Percentiles rank a stretch among this genome's conserved stretches.
Conservation (phyloP, 2,888 invertebrate species). For the Linyphia triangularis region DNA sequence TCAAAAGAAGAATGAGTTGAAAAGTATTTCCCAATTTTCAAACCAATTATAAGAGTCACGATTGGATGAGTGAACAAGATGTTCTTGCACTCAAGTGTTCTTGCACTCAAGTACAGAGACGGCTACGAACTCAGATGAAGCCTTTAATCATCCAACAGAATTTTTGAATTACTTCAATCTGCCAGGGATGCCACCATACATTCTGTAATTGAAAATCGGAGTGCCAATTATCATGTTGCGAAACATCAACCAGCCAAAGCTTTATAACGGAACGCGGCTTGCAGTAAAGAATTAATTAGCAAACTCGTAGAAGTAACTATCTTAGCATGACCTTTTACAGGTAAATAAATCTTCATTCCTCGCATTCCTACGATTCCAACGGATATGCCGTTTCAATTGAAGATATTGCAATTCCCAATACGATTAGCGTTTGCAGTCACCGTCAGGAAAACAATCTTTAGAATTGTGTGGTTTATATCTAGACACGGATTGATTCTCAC, state of each 20-base stretch:
- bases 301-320: too few relatives aligned
- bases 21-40: conserved; percentile 14
- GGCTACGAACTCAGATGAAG: conserved; percentile 65
- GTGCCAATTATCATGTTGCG: not conserved
- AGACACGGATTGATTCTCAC: too few relatives aligned
- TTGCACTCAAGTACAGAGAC: conserved; percentile 72
- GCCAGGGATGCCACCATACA: not conserved
- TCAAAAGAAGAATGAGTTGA: too few relatives aligned
- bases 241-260: not conserved
- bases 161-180: not conserved
- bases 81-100: conserved; percentile 77
- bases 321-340: too few relatives aligned
- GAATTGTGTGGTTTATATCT: too few relatives aligned
- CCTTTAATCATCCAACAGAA: conserved; percentile 43
- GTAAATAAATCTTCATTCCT: too few relatives aligned
- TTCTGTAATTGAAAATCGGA: not conserved
- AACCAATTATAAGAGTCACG: conserved; percentile 47
- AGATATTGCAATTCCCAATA: too few relatives aligned
- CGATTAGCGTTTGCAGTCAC: too few relatives aligned
- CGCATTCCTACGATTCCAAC: too few relatives aligned
- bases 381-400: too few relatives aligned
- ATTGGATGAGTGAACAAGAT: conserved; percentile 75
- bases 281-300: too few relatives aligned
- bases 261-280: not conserved
- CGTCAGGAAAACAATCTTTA: too few relatives aligned